phyloP scores from a whole-genome alignment of 2,888 invertebrate species.

The Hyalella azteca region DNA sequence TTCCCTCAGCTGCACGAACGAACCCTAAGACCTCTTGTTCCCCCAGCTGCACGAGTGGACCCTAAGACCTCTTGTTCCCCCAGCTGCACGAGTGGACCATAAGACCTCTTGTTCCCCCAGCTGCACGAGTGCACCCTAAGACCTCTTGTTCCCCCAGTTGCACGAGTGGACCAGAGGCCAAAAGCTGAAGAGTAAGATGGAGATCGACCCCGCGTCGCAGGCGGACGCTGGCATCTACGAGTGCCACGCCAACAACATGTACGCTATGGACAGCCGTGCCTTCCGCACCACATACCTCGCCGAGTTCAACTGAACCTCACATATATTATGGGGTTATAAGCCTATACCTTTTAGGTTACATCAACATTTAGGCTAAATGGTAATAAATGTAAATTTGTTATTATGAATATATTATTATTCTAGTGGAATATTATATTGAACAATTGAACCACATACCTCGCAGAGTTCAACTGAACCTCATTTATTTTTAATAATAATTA shows the following conservation, averaged over 20 bases:
- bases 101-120: background rate
- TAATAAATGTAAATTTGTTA: too few relatives aligned
- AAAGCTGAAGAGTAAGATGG: conserved; percentile 84
- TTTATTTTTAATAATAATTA: too few relatives aligned
- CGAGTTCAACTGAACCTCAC: conserved; percentile 72
- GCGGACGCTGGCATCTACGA: conserved; percentile 95
- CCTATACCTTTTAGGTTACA: too few relatives aligned
- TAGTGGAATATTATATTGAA: too few relatives aligned
- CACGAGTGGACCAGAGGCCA: conserved; percentile 87
- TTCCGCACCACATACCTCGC: conserved; percentile 85
- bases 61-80: background rate
- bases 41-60: background rate
- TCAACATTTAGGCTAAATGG: too few relatives aligned
- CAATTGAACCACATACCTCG: background rate
- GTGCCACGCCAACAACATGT: conserved; percentile 93
- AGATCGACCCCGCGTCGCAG: conserved; percentile 93
- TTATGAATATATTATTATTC: too few relatives aligned
- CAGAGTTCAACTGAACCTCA: conserved; percentile 2
- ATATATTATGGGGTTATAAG: too few relatives aligned
- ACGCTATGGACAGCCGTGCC: conserved; percentile 85
- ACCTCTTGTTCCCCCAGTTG: conserved; percentile 68
- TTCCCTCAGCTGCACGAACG: too few relatives aligned
- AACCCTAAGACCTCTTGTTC: background rate
- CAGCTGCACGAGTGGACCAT: background rate
- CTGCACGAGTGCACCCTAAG: background rate